Evolutionary conservation across 2,888 invertebrate genomes (phyloP), one percentile per base, ranked within the genome.

Genomic region (Ochlodes sylvanus): DNA sequence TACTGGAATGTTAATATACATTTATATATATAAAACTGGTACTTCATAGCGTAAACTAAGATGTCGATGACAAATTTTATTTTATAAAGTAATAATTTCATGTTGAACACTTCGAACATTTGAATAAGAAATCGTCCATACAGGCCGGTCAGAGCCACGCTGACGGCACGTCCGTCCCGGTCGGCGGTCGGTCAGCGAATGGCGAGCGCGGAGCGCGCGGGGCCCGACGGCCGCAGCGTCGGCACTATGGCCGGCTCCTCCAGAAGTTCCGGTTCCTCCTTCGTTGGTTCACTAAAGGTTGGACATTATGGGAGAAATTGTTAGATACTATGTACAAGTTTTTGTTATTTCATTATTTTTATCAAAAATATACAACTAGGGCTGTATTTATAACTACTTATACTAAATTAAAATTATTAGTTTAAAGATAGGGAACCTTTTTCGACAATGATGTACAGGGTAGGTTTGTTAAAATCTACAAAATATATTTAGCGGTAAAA

Each of bases 181-280:
- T 38, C 38, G 69, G 54, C 34, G 66, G 56, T 27, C 38, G 56
- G n/a, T 72, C 68, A 87, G 69, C 83, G 88, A 66, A 84, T 85
- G 73, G 82, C 83, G 42, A 87, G 77, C 3, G 83, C 74, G 10
- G 89, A 72, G 42, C 90, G 83, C 42, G 88, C 72, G 0, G 91
- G 90, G 17, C 86, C 86, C 0, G 87, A 71, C 0, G 92, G 90
- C 21, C 91, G 85, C 44, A 92, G 77, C 6, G 83, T 90, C 6
- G 92, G 90, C 56, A 92, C 89, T 73, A 92, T 91, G 63, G 84
- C 87, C 12, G 90, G 88, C 68, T 92, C 90, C 12, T 50, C 50
- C 19, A 19, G 50, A 17, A 50, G 17, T 50, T 87, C 87, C 7
- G 81, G 76, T 34, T 73, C 72, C 65, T 77, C 77, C 61, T 84